These are phyloP conservation scores for Trachelus tabidus DNA, from an alignment of 2,888 invertebrate species.

Conservation along the genomic window DNA sequence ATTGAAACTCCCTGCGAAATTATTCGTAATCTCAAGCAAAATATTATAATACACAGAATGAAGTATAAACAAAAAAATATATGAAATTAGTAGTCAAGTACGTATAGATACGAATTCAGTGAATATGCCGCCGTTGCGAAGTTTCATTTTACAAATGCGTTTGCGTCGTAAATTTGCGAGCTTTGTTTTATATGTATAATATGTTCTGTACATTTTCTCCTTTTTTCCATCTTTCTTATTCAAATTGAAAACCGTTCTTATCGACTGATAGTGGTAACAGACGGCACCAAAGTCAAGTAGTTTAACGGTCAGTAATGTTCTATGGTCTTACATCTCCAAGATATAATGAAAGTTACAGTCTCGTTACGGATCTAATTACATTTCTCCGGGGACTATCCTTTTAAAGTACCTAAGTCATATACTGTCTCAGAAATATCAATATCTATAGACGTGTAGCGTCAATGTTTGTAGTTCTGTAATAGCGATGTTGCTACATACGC, in stretches of 20 bases:
- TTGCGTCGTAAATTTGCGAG: background rate
- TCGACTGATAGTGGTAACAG: background rate
- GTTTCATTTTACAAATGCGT: background rate
- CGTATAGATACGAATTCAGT: background rate
- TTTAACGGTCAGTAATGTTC: background rate
- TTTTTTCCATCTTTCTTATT: background rate
- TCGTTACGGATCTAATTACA: background rate
- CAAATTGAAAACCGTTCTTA: background rate
- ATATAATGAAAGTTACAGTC: background rate
- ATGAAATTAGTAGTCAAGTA: background rate
- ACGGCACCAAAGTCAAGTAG: background rate
- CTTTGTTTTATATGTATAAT: background rate
- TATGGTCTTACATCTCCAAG: background rate
- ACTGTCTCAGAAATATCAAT: background rate
- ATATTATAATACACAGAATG: background rate
- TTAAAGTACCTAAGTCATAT: background rate
- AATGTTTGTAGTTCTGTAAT: background rate
- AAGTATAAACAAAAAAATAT: background rate
- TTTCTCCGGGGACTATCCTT: background rate
- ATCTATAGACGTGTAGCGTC: background rate
- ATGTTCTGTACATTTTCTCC: background rate
- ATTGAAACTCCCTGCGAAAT: background rate
- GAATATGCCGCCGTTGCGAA: background rate
- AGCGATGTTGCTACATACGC: background rate
- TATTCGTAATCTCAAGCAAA: background rate